Conservation (phyloP, 2,797 vertebrate species). For the Takifugu rubripes region DNA sequence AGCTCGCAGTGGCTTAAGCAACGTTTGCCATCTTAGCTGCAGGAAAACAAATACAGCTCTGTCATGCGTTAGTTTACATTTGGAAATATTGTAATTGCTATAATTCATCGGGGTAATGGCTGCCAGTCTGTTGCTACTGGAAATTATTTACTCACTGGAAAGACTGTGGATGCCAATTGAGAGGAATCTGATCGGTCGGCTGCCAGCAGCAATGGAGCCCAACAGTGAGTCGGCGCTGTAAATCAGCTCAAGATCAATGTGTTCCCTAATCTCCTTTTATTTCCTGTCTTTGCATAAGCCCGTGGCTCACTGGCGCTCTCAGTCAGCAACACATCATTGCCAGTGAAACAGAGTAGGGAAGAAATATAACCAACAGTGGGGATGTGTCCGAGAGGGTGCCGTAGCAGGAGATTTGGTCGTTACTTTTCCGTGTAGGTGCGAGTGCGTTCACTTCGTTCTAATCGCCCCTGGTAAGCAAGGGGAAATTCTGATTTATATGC, state of each 20-base stretch:
- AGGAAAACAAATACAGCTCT: slow-evolving; percentile 34
- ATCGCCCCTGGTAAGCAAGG: slow-evolving; percentile 49
- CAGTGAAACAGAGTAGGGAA: slow-evolving; percentile 44
- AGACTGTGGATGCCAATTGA: slow-evolving; percentile 38
- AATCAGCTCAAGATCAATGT: slow-evolving; percentile 72
- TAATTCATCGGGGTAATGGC: slow-evolving; percentile 57
- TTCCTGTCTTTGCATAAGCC: slow-evolving; percentile 57
- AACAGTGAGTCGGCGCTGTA: slow-evolving; percentile 58
- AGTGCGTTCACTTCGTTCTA: slow-evolving; percentile 29
- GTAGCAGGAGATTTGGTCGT: slow-evolving; percentile 48
- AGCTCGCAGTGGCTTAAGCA: slow-evolving; percentile 3
- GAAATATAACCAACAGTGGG: slow-evolving; percentile 38
- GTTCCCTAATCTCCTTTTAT: slow-evolving; percentile 67
- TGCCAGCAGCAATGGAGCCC: slow-evolving; percentile 50
- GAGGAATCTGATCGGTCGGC: slow-evolving; percentile 57
- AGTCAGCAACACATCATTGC: slow-evolving; percentile 32
- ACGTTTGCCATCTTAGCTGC: slow-evolving; percentile 18
- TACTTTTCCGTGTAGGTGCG: slow-evolving; percentile 57
- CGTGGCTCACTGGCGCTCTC: slow-evolving; percentile 51
- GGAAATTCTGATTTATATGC: slow-evolving; percentile 52
- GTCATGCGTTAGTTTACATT: slow-evolving; percentile 42
- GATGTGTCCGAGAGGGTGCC: slow-evolving; percentile 28
- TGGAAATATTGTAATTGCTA: slow-evolving; percentile 48
- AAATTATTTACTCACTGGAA: slow-evolving; percentile 62
- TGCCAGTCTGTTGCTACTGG: slow-evolving; percentile 49